phyloP scores from a whole-genome alignment of 2,888 invertebrate genomes.

The Leptopilina drosophilae region DNA sequence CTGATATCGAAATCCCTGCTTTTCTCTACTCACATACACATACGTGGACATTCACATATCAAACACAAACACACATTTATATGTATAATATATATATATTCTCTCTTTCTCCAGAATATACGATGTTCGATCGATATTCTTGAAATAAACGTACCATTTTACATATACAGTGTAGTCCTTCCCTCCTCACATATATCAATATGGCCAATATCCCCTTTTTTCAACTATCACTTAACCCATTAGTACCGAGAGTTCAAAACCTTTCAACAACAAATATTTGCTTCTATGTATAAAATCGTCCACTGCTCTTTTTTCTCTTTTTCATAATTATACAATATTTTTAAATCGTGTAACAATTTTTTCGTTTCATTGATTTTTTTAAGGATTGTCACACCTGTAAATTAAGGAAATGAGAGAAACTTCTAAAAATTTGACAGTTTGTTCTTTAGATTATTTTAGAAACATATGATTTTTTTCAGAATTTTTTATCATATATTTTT shows the following conservation, averaged over 20 bases:
- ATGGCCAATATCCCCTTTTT: slow-evolving; percentile 31
- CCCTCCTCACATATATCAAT: slow-evolving; percentile 38
- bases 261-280: neutral
- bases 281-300: neutral
- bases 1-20: slow-evolving; percentile 32
- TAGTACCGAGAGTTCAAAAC: slow-evolving; percentile 25
- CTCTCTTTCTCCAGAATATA: neutral
- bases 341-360: neutral
- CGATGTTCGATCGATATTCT: slow-evolving; percentile 56
- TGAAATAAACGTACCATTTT: slow-evolving; percentile 53
- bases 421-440: too few relatives aligned
- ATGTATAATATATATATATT: too few relatives aligned
- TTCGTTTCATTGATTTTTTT: neutral
- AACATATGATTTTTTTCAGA: too few relatives aligned
- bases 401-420: too few relatives aligned
- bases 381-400: too few relatives aligned
- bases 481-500: too few relatives aligned
- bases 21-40: slow-evolving; percentile 45
- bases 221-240: slow-evolving; percentile 33
- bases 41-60: slow-evolving; percentile 32
- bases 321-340: too few relatives aligned
- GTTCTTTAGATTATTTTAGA: too few relatives aligned
- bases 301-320: too few relatives aligned
- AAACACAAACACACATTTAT: slow-evolving; percentile 19
- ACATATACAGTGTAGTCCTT: slow-evolving; percentile 27